These are phyloP conservation scores for Papilio helenus DNA, from an alignment of 1,140 invertebrate genomes.

Conservation along the genomic window DNA sequence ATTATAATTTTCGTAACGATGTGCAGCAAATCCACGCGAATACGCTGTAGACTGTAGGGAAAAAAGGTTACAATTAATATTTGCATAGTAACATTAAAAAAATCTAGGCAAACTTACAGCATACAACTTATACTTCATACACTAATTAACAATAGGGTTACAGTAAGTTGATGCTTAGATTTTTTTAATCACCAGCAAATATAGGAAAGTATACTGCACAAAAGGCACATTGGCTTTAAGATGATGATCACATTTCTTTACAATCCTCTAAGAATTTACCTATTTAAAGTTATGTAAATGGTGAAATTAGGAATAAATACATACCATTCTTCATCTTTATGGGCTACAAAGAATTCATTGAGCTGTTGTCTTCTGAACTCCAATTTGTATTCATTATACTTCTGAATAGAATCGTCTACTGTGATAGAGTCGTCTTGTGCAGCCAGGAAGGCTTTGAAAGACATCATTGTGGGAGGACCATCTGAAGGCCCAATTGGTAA, in stretches of 20 bases:
- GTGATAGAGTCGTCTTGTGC: conserved; percentile 98
- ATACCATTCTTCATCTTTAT: conserved; percentile 99
- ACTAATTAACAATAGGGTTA: conserved; percentile 10
- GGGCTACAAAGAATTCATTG: conserved; percentile 98
- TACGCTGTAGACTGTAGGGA: conserved; percentile 83
- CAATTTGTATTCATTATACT: conserved; percentile 99
- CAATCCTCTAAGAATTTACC: neutral
- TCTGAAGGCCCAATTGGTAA: conserved; percentile 81
- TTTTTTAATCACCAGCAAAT: conserved; percentile 76
- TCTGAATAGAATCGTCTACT: conserved; percentile 97
- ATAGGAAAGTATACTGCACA: conserved; percentile 39
- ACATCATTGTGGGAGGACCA: conserved; percentile 97
- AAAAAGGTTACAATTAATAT: conserved; percentile 80
- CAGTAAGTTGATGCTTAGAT: conserved; percentile 67
- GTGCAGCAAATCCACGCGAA: conserved; percentile 77
- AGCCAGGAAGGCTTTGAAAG: conserved; percentile 97
- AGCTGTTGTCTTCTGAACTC: conserved; percentile 98
- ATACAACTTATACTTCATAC: conserved; percentile 22
- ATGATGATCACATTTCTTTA: neutral
- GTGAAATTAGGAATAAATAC: conserved; percentile 37
- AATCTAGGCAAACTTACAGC: conserved; percentile 68
- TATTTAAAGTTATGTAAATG: neutral
- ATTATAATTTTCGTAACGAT: conserved; percentile 74
- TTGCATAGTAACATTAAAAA: conserved; percentile 72
- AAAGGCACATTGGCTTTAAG: neutral